phyloP scores from a whole-genome alignment of 1,140 invertebrate species.

The Neodiprion virginianus region DNA sequence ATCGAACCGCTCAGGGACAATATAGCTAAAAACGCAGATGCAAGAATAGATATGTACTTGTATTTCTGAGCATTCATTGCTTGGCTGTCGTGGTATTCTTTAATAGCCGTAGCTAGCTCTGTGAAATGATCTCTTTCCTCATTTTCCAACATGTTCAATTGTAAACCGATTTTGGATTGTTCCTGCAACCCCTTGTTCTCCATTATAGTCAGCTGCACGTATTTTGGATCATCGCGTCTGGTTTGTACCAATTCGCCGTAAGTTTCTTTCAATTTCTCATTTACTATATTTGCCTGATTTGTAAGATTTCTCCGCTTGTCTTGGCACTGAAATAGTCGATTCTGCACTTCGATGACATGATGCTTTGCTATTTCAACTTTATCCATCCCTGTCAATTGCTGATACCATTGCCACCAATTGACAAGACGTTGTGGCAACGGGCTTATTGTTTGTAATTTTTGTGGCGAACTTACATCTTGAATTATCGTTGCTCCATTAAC shows the following conservation, averaged over 20 bases:
- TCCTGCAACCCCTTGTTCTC: slow-evolving; percentile 55
- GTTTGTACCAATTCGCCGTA: slow-evolving; percentile 53
- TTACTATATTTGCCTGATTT: slow-evolving; percentile 34
- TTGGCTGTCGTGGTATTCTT: slow-evolving; percentile 59
- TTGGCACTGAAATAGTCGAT: slow-evolving; percentile 54
- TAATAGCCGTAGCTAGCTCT: slow-evolving; percentile 53
- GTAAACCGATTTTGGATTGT: slow-evolving; percentile 38
- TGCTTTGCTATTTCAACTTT: slow-evolving; percentile 47
- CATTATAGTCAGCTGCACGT: slow-evolving; percentile 53
- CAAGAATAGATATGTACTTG: slow-evolving; percentile 55
- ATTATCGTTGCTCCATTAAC: slow-evolving; percentile 44
- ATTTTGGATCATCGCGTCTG: slow-evolving; percentile 53
- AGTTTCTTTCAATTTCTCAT: slow-evolving; percentile 51
- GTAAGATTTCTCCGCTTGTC: slow-evolving; percentile 42
- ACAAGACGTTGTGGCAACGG: slow-evolving; percentile 47
- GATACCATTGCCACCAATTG: slow-evolving; percentile 55
- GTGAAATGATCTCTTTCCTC: slow-evolving; percentile 54
- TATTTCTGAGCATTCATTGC: slow-evolving; percentile 52
- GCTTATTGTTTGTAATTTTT: slow-evolving; percentile 31
- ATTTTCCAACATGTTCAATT: slow-evolving; percentile 46
- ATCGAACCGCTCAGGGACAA: slow-evolving; percentile 50
- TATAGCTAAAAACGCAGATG: slow-evolving; percentile 48
- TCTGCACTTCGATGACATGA: slow-evolving; percentile 49
- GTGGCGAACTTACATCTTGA: slow-evolving; percentile 42
- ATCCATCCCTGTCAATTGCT: slow-evolving; percentile 52